phyloP scores from a whole-genome alignment of 2,797 vertebrate species.

The Eidolon dupreanum region DNA sequence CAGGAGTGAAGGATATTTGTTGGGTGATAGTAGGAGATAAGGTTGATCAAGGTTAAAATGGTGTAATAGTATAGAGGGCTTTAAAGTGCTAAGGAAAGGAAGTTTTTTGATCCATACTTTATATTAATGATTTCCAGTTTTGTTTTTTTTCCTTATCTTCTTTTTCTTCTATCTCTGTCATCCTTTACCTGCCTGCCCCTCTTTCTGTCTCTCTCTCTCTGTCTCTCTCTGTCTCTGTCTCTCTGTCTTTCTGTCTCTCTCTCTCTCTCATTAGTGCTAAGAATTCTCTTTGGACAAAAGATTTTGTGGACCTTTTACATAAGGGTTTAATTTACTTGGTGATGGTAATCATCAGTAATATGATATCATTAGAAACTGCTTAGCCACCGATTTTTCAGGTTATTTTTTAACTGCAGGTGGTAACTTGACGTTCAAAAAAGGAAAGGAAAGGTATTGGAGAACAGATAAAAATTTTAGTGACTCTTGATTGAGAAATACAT shows the following conservation, averaged over 20 bases:
- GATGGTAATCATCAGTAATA: neutral
- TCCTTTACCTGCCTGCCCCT: too few species aligned
- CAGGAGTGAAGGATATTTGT: neutral
- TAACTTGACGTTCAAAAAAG: neutral
- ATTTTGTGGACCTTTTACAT: neutral
- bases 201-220: neutral
- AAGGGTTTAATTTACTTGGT: neutral
- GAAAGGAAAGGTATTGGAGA: neutral
- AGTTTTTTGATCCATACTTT: neutral
- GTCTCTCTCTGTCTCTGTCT: neutral
- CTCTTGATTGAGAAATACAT: conserved; percentile 1
- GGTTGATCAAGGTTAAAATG: neutral
- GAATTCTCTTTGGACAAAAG: neutral
- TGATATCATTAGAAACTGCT: neutral
- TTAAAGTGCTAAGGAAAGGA: neutral
- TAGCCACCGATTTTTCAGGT: neutral
- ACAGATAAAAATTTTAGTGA: neutral
- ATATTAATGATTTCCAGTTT: neutral
- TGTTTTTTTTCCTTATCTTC: neutral
- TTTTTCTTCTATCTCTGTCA: neutral
- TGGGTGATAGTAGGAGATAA: neutral
- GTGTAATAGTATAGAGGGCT: neutral
- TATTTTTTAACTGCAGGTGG: neutral
- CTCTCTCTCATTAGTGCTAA: neutral
- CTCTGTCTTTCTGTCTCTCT: neutral